Percentiles rank a stretch among this genome's conserved stretches.
Evolutionary conservation across 1,140 invertebrate species (phyloP).

Genomic region (Leptinotarsa texana): DNA sequence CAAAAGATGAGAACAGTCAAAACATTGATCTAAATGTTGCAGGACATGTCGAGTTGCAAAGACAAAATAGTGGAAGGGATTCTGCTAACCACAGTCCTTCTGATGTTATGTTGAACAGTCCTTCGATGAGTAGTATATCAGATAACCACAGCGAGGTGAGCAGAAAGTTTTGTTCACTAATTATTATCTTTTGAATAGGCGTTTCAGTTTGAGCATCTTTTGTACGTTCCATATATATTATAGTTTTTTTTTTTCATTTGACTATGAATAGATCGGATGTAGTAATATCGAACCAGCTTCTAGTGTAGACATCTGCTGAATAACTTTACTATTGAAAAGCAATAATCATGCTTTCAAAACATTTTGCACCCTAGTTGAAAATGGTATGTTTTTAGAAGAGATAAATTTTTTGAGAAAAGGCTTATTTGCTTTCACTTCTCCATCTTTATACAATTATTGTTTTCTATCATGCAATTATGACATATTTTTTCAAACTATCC

Average conservation of each 20-base stretch:
- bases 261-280: not conserved
- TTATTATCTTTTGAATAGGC: not conserved
- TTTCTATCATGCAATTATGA: too few species aligned
- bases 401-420: too few species aligned
- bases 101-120: slow-evolving; percentile 66
- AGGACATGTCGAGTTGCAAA: slow-evolving; percentile 53
- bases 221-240: not conserved
- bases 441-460: too few species aligned
- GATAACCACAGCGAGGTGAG: slow-evolving; percentile 70
- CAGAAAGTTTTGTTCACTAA: slow-evolving; percentile 9
- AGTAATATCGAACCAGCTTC: too few species aligned
- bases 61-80: slow-evolving; percentile 63
- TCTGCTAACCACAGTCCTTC: slow-evolving; percentile 71
- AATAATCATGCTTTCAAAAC: too few species aligned
- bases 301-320: too few species aligned
- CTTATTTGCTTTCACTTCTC: too few species aligned
- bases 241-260: slow-evolving; percentile 15
- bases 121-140: slow-evolving; percentile 67
- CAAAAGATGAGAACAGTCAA: slow-evolving; percentile 12
- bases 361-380: too few species aligned
- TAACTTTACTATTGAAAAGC: too few species aligned
- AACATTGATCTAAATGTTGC: not conserved
- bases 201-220: not conserved
- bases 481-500: too few species aligned
- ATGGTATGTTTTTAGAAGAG: too few species aligned